Base-by-base conservation (phyloP, 2,888 invertebrate genomes). In the Eupeodes latifasciatus region DNA sequence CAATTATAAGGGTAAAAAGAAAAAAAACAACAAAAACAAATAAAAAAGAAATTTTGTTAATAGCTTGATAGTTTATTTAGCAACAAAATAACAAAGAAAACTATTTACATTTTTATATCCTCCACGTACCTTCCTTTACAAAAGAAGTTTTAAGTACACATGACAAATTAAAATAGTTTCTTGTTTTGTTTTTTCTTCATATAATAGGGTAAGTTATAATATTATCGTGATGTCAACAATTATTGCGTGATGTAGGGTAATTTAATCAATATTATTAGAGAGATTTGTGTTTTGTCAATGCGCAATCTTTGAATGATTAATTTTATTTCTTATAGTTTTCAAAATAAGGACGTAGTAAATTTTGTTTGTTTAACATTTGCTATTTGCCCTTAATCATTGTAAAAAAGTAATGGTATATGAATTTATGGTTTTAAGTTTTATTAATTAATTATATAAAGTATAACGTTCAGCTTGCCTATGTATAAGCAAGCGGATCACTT, bases 101-200 rank as follows among this genome's bases (percentile, higher is more conserved):
- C 64, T 77, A 81, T 86, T 86, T 75, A 64, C 72, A 80, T 87
- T 83, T 80, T 72, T 76, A 83, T 66, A 83, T 69, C 40, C 64
- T 40, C 19, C 19, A 51, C 47, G 16, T 49, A 12, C 7, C 9
- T 34, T 27, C 12, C 4, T 27, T 27, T 2, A 4, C 10, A 19
- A n/a, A 40, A 49, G 67, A 44, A 72, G 66, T 71, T 71, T 84
- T 84, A 87, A 84, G 84, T 87, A 84, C 87, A 87, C 87, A 87
- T 87, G 87, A 80, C 77, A 87, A 87, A 87, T 87, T 87, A 76
- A 83, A 81, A 81, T 87, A 81, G 67, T 78, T 81, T 67, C 51
- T 64, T 75, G 40, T 12, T 19, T 10, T 74, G 53, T 78, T 78
- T 55, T 3, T 5, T 64, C 10, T 55, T 10, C 47, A 10, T 47